Evolutionary conservation across 2,797 vertebrate genomes (phyloP).

Genomic region (Moxostoma hubbsi): DNA sequence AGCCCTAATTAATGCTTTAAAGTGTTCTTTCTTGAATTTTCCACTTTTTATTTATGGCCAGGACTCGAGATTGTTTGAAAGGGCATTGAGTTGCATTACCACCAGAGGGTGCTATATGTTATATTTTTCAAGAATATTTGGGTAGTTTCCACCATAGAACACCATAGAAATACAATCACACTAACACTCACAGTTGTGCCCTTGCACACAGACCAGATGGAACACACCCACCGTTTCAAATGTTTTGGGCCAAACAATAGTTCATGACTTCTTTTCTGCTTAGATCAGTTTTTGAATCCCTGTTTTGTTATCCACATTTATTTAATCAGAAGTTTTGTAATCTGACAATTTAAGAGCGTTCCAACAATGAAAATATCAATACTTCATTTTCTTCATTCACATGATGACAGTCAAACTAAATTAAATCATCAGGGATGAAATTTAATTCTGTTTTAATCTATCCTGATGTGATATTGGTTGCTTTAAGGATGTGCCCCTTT

Average conservation of each 20-base stretch:
- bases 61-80: too few relatives aligned
- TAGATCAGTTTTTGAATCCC: slow-evolving; percentile 1
- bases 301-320: background rate
- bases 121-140: background rate
- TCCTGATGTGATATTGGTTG: background rate
- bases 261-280: slow-evolving; percentile 3
- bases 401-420: too few relatives aligned
- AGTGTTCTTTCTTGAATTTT: too few relatives aligned
- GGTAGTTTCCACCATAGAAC: slow-evolving; percentile 3
- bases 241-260: background rate
- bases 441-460: background rate
- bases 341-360: background rate
- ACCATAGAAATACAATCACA: background rate
- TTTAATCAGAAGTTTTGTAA: background rate
- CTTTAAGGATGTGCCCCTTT: background rate
- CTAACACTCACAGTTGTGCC: background rate
- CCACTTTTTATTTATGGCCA: too few relatives aligned
- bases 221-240: slow-evolving; percentile 7
- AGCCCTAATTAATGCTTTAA: too few relatives aligned
- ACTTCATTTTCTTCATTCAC: background rate
- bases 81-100: background rate
- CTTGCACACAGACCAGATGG: slow-evolving; percentile 7
- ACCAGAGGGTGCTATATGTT: slow-evolving; percentile 10
- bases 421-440: background rate
- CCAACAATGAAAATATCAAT: too few relatives aligned